phyloP scores from a whole-genome alignment of 2,113 vertebrate species.

The Ceratotherium simum region DNA sequence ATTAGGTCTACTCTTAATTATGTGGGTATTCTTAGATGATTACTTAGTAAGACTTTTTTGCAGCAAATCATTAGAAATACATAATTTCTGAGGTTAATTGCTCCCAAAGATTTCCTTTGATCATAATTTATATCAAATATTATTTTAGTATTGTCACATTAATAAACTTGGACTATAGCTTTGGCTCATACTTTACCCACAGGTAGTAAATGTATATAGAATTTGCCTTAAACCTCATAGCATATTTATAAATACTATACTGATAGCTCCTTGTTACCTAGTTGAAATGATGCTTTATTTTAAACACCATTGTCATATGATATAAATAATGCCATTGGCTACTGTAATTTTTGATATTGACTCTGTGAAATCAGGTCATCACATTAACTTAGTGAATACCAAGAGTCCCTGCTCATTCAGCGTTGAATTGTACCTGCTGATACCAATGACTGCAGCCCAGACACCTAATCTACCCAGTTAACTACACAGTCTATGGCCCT shows the following conservation, averaged over 20 bases:
- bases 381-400: background rate
- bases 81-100: conserved; percentile 52
- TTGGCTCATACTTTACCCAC: background rate
- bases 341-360: background rate
- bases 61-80: conserved; percentile 53
- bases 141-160: conserved; percentile 39
- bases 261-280: background rate
- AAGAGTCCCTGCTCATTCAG: background rate
- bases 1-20: conserved; percentile 39
- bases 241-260: conserved; percentile 25
- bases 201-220: background rate
- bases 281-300: background rate
- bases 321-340: background rate
- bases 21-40: conserved; percentile 10
- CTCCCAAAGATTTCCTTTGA: background rate
- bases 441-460: background rate
- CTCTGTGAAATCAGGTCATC: background rate
- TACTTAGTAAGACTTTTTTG: background rate
- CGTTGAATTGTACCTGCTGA: background rate
- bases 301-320: background rate
- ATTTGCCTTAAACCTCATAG: background rate
- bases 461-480: background rate
- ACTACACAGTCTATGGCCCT: background rate
- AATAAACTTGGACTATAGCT: conserved; percentile 1
- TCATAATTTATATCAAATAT: conserved; percentile 41